Evolutionary conservation across 64 coral and sea anemone genomes (phyloP).

Genomic region (Actinia tenebrosa): DNA sequence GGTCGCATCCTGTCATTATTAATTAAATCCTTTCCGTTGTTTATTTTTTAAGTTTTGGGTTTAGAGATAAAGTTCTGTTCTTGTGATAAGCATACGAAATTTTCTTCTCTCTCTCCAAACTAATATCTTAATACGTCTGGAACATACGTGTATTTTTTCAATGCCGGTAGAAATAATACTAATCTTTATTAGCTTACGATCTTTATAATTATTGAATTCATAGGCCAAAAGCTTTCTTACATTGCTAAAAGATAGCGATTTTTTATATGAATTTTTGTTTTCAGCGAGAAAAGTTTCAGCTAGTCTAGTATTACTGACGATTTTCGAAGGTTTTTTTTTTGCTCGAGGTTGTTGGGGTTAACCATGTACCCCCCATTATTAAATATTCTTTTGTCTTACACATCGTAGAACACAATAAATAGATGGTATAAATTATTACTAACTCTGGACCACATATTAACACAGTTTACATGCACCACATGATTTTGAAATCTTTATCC

Average conservation of each 20-base stretch:
- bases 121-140: neutral
- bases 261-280: neutral
- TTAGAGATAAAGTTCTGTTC: neutral
- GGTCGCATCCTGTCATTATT: neutral
- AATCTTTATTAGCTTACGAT: too few relatives aligned
- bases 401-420: neutral
- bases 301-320: neutral
- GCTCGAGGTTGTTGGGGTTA: neutral
- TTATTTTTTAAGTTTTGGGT: neutral
- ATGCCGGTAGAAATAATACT: too few relatives aligned
- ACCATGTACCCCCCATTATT: neutral
- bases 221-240: neutral
- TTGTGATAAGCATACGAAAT: too few relatives aligned
- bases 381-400: slow-evolving; percentile 1
- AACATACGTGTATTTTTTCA: too few relatives aligned
- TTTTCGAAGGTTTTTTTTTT: neutral
- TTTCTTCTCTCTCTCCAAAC: neutral
- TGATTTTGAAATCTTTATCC: neutral
- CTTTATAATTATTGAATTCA: neutral
- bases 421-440: slow-evolving; percentile 7
- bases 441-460: neutral
- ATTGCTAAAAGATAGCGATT: neutral
- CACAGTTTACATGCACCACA: neutral
- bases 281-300: neutral
- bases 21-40: slow-evolving; percentile 12